A percentile compares a stretch with the other conserved stretches of the same genome.
These are phyloP conservation scores for Triplophysa siluroides DNA, from an alignment of 2,113 vertebrate genomes.

Conservation along the genomic window DNA sequence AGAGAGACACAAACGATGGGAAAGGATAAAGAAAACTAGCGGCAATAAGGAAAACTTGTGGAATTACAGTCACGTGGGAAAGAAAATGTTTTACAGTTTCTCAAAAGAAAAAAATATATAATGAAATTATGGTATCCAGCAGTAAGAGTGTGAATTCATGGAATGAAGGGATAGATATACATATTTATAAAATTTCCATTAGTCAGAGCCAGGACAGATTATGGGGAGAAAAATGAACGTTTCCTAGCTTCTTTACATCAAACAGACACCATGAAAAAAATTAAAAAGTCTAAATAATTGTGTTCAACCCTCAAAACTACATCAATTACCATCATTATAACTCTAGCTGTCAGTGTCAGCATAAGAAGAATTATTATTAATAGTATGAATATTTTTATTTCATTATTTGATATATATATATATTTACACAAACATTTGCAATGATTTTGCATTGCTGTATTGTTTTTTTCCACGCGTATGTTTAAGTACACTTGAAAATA, in stretches of 20 bases:
- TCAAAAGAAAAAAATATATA: conserved; percentile 13
- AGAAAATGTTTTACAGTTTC: conserved; percentile 37
- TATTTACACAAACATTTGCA: conserved; percentile 60
- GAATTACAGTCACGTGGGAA: conserved; percentile 10
- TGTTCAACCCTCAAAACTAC: conserved; percentile 26
- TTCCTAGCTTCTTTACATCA: not conserved
- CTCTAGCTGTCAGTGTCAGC: conserved; percentile 37
- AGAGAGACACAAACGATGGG: not conserved
- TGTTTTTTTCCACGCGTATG: conserved; percentile 41
- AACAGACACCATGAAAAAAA: not conserved
- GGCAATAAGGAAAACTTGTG: conserved; percentile 22
- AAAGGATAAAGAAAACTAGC: not conserved
- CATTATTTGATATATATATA: conserved; percentile 60
- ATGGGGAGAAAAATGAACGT: not conserved
- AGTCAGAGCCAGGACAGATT: not conserved
- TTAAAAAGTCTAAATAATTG: not conserved
- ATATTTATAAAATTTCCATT: conserved; percentile 20
- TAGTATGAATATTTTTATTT: conserved; percentile 53
- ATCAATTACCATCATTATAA: conserved; percentile 39
- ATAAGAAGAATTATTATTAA: conserved; percentile 42
- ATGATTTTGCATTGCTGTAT: conserved; percentile 47
- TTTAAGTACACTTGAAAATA: conserved; percentile 79
- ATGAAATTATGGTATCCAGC: not conserved
- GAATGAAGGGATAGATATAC: conserved; percentile 1
- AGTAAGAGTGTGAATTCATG: not conserved